These are phyloP conservation scores for Apodemus agrarius DNA, from an alignment of 2,797 vertebrate genomes.

Conservation along the genomic window DNA sequence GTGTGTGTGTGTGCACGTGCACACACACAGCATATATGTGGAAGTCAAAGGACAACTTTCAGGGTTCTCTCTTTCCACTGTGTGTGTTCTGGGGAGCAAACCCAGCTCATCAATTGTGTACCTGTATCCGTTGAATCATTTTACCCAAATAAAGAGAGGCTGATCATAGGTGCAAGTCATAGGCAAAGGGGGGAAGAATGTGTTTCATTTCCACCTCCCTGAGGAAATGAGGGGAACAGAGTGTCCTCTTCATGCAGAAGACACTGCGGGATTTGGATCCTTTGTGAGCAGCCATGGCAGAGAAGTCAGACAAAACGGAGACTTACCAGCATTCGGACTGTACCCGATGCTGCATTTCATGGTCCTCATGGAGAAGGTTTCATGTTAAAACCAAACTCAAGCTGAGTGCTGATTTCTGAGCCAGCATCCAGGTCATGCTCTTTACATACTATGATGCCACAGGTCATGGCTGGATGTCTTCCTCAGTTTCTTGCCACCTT, in stretches of 20 bases:
- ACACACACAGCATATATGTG: background rate
- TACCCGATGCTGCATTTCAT: background rate
- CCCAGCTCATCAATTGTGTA: background rate
- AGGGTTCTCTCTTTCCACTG: background rate
- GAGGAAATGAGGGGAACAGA: background rate
- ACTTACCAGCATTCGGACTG: background rate
- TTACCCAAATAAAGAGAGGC: background rate
- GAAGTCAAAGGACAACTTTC: background rate
- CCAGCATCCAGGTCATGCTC: background rate
- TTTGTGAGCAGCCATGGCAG: background rate
- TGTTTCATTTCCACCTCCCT: background rate
- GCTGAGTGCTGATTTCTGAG: background rate
- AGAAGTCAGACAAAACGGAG: background rate
- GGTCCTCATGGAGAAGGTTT: background rate
- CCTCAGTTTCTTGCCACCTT: background rate
- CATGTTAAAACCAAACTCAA: background rate
- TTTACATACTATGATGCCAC: background rate
- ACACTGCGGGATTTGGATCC: background rate
- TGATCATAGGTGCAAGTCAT: background rate
- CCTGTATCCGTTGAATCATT: background rate
- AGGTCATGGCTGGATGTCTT: background rate
- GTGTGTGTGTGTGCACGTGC: background rate
- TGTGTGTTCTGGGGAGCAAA: background rate
- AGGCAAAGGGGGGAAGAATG: background rate
- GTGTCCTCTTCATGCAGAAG: background rate